A percentile compares a stretch with the other conserved stretches of the same genome.
Evolutionary conservation across 1,140 invertebrate species (phyloP).

Genomic region (Drosophila ironensis): DNA sequence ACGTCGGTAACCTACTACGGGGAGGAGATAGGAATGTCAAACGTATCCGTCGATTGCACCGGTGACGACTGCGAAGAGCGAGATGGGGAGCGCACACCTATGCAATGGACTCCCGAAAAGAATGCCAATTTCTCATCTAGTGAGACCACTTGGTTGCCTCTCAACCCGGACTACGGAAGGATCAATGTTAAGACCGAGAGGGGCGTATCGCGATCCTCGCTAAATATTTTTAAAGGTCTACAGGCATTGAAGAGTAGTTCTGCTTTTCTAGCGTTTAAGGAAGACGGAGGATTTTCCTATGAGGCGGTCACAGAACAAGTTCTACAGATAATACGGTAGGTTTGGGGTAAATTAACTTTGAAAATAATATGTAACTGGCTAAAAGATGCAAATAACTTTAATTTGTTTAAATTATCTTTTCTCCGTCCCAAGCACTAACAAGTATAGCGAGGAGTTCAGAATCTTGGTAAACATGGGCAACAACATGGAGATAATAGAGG

Average conservation of each 20-base stretch:
- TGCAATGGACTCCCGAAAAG: conserved; percentile 85
- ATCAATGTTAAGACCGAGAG: conserved; percentile 83
- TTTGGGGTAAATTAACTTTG: too few species aligned
- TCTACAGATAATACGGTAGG: conserved; percentile 68
- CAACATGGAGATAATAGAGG: conserved; percentile 37
- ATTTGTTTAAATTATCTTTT: background rate
- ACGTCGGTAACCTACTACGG: conserved; percentile 90
- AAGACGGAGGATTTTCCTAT: conserved; percentile 62
- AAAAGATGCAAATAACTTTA: too few species aligned
- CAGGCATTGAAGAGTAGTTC: conserved; percentile 60
- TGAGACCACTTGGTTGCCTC: conserved; percentile 87
- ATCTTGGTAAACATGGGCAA: conserved; percentile 72
- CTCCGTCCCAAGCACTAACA: conserved; percentile 34
- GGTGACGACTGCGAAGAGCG: conserved; percentile 82
- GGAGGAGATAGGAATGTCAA: conserved; percentile 91
- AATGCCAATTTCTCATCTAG: conserved; percentile 86
- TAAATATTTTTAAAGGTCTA: conserved; percentile 70
- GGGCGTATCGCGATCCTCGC: conserved; percentile 56
- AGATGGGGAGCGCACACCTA: conserved; percentile 86
- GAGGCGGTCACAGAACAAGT: conserved; percentile 65
- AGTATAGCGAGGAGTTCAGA: conserved; percentile 62
- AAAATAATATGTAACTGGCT: too few species aligned
- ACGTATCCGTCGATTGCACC: conserved; percentile 83
- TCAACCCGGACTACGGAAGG: conserved; percentile 83
- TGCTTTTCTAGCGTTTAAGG: conserved; percentile 64